phyloP scores from a whole-genome alignment of 2,113 vertebrate species.

The Oreochromis aureus region DNA sequence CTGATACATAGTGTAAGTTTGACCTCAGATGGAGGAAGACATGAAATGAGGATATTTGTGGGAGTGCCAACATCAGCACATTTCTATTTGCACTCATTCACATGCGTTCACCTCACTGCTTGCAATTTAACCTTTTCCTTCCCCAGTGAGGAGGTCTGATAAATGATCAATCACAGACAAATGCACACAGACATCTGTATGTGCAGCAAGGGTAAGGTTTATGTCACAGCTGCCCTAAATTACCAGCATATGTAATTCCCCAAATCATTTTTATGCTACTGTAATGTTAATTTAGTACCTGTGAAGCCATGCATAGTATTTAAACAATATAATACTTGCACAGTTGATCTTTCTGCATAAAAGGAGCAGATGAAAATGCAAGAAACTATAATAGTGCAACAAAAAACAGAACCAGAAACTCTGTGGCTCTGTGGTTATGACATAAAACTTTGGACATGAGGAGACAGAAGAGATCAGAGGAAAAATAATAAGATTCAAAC shows the following conservation, averaged over 20 bases:
- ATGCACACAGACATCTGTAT: neutral
- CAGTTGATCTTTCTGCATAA: neutral
- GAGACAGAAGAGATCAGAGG: conserved; percentile 17
- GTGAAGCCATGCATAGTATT: neutral
- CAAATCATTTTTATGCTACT: neutral
- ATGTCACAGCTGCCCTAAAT: neutral
- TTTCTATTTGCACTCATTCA: neutral
- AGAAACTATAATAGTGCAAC: neutral
- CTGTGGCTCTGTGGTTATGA: neutral
- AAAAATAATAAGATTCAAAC: conserved; percentile 23
- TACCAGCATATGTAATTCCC: neutral
- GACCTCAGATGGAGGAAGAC: neutral
- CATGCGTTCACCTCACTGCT: neutral
- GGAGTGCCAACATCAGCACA: neutral
- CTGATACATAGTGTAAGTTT: neutral
- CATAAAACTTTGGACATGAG: neutral
- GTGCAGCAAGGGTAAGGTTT: neutral
- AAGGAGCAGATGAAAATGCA: neutral
- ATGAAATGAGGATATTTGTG: neutral
- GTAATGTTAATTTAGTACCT: neutral
- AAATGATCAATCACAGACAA: neutral
- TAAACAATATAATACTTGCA: neutral
- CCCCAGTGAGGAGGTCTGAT: neutral
- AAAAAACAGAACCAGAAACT: neutral
- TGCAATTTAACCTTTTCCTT: neutral